Evolutionary conservation across 2,797 vertebrate genomes (phyloP), one percentile per base, ranked within the genome.

Genomic region (Sebastes glaucus): DNA sequence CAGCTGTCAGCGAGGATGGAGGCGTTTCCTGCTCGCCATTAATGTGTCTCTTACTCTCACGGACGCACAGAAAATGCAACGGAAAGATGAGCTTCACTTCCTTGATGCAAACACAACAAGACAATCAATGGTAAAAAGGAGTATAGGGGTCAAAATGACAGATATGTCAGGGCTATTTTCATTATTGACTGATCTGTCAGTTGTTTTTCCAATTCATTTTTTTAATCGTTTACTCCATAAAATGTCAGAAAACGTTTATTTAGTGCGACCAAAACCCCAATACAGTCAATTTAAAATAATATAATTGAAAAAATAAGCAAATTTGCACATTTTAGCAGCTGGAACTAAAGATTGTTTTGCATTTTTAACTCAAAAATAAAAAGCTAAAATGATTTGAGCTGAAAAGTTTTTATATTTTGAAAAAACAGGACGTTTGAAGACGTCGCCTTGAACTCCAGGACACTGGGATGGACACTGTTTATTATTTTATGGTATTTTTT

Each of bases 1-100:
- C 38, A 56, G 82, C 61, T 63, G 80, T 67, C 84, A 82, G 82
- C 4, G 55, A 64, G 70, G 68, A 87, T 80, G 28, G 27, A 18
- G 49, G 18, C 4, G 27, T 10, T 3, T 69, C 49, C 60, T 38
- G 49, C 28, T 33, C 1, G 1, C 1, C 60, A 11, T 35, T 38
- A 57, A 27, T 4, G 72, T 7, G 53, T 33, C 20, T 61, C 11
- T 22, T 13, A 61, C 11, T 35, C 38, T 30, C 68, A 57, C 3
- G 5, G 23, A 63, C 2, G 11, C 18, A 28, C 7, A 38, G 49
- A 18, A 52, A 23, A 65, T 6, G 11, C 9, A 25, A 52, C 32
- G 0, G 38, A 3, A 23, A 7, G 32, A 23, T 4, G 18, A 71
- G 23, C 6, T 56, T 61, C 53, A 71, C 53, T 20, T 66, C 9